A percentile compares a stretch with the other conserved stretches of the same genome.
phyloP scores from a whole-genome alignment of 1,140 invertebrate genomes.

The Chlorops oryzae region DNA sequence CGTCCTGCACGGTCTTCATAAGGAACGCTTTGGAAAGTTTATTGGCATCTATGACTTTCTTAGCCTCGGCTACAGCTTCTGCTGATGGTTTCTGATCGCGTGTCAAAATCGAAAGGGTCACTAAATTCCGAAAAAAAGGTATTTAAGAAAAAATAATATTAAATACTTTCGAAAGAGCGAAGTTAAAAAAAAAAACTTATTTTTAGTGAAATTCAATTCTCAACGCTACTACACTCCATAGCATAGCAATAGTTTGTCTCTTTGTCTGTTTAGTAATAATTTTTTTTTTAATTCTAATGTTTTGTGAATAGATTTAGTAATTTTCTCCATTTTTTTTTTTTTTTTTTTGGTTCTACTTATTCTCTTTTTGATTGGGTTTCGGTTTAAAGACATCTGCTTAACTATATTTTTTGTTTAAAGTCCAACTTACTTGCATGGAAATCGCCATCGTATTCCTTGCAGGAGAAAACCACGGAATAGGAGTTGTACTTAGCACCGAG shows the following conservation, averaged over 20 bases:
- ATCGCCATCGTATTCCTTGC: conserved; percentile 52
- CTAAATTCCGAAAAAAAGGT: no score
- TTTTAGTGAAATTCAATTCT: background rate
- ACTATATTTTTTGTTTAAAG: background rate
- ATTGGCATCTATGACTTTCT: conserved; percentile 32
- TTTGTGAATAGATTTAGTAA: conserved; percentile 4
- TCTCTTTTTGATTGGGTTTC: background rate
- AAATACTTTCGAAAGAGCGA: background rate
- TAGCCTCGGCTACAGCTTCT: conserved; percentile 20
- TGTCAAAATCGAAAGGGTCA: conserved; percentile 40
- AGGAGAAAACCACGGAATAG: conserved; percentile 73
- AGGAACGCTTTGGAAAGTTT: conserved; percentile 23
- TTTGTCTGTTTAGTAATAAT: conserved; percentile 7
- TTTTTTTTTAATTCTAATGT: background rate
- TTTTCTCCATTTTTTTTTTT: background rate
- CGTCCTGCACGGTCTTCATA: conserved; percentile 27
- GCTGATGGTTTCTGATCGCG: conserved; percentile 25
- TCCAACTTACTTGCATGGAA: conserved; percentile 32
- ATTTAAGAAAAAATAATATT: no score
- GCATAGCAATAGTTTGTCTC: conserved; percentile 4
- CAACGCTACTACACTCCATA: background rate
- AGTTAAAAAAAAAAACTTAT: background rate
- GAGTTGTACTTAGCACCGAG: conserved; percentile 71
- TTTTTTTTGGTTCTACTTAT: background rate
- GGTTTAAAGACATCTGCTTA: background rate